These are phyloP conservation scores for Stomorhina lunata DNA, from an alignment of 2,888 invertebrate species.

Conservation along the genomic window DNA sequence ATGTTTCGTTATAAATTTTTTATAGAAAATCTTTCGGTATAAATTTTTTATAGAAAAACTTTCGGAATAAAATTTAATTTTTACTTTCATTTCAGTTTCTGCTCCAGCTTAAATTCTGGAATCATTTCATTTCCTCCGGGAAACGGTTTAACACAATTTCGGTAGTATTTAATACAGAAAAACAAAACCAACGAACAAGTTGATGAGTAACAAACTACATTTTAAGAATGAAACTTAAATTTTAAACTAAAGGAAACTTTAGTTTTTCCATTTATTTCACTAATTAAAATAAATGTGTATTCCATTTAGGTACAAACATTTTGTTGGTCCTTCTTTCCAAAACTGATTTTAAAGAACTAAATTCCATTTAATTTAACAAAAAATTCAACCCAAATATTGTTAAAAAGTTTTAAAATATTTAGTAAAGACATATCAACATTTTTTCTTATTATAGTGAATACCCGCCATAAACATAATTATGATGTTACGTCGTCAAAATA, in stretches of 20 bases:
- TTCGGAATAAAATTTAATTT: too few relatives aligned
- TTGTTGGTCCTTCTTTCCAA: background rate
- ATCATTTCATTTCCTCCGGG: too few relatives aligned
- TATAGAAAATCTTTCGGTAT: too few relatives aligned
- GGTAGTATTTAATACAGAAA: conserved; percentile 4
- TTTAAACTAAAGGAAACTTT: conserved; percentile 46
- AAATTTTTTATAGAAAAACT: too few relatives aligned
- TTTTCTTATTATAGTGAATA: background rate
- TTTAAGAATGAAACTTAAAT: conserved; percentile 46
- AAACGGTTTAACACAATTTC: conserved; percentile 8
- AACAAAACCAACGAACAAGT: conserved; percentile 1
- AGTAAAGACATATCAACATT: background rate
- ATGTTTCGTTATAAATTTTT: too few relatives aligned
- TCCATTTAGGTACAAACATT: background rate
- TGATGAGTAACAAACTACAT: conserved; percentile 57
- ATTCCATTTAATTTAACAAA: background rate
- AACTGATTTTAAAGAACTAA: too few relatives aligned
- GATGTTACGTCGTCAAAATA: background rate
- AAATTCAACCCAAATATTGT: background rate
- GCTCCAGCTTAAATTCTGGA: too few relatives aligned
- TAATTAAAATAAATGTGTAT: conserved; percentile 54
- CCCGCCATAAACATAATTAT: background rate
- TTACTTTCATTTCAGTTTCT: too few relatives aligned
- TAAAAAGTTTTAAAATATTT: background rate
- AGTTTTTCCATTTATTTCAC: conserved; percentile 51